A percentile compares a stretch with the other conserved stretches of the same genome.
Evolutionary conservation across 2,113 vertebrate species (phyloP).

Genomic region (Deroptyus accipitrinus): DNA sequence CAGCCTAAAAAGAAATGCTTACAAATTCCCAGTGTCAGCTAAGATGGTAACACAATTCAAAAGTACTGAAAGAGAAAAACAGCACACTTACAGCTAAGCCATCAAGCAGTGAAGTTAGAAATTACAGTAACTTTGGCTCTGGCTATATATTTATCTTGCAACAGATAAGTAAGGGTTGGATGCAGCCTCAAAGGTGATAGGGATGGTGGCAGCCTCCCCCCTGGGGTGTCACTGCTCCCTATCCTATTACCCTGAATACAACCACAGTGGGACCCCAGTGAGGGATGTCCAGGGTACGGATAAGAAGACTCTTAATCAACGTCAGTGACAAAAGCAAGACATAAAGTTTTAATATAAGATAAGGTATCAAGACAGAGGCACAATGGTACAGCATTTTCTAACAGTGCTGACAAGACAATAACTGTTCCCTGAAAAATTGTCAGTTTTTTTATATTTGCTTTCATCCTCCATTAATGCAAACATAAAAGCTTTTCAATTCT

Average conservation of each 20-base stretch:
- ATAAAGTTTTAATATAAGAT: neutral
- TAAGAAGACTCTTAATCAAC: neutral
- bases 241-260: neutral
- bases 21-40: neutral
- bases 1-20: neutral
- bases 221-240: neutral
- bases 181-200: neutral
- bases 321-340: neutral
- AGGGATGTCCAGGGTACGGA: neutral
- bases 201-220: neutral
- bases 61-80: neutral
- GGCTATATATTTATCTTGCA: neutral
- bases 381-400: neutral
- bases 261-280: fast-evolving
- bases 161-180: neutral
- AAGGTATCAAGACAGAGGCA: neutral
- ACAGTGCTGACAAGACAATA: neutral
- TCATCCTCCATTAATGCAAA: neutral
- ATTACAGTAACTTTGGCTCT: neutral
- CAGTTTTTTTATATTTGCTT: neutral
- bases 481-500: neutral
- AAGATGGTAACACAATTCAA: neutral
- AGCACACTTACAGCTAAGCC: neutral
- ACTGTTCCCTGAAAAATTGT: neutral
- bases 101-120: neutral